Percentiles rank a stretch among this genome's conserved stretches.
These are phyloP conservation scores for Siniperca chuatsi DNA, from an alignment of 2,113 vertebrate genomes.

Conservation along the genomic window DNA sequence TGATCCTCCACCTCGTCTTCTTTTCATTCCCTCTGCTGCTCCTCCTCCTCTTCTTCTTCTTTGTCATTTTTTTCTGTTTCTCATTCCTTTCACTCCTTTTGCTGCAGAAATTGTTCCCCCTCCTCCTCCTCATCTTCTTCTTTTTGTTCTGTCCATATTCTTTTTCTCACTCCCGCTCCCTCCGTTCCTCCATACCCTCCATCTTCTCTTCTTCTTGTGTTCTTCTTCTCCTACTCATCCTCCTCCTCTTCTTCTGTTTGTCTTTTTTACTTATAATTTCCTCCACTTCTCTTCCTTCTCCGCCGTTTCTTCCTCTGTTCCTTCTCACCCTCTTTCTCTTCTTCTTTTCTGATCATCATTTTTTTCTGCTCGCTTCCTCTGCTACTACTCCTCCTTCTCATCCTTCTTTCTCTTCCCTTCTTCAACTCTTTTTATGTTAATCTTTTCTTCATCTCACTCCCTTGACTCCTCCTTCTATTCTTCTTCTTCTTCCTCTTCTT, in stretches of 20 bases:
- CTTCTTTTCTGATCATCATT: not conserved
- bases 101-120: not conserved
- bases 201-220: not conserved
- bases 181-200: not conserved
- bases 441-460: no score
- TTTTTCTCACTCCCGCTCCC: not conserved
- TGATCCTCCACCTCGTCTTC: constrained; percentile 45
- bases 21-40: constrained; percentile 5
- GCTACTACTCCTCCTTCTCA: not conserved
- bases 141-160: not conserved
- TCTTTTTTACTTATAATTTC: no score
- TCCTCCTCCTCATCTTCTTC: constrained; percentile 51
- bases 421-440: no score
- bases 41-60: not conserved
- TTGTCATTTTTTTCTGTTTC: not conserved
- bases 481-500: not conserved
- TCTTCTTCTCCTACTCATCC: not conserved
- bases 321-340: not conserved
- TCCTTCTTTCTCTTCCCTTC: not conserved
- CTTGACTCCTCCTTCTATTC: not conserved
- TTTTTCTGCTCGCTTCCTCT: not conserved
- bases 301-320: not conserved
- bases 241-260: not conserved
- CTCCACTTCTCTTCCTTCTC: not conserved
- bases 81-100: constrained; percentile 45